Conservation (phyloP, 2,797 vertebrate genomes). For the Bucorvus abyssinicus region DNA sequence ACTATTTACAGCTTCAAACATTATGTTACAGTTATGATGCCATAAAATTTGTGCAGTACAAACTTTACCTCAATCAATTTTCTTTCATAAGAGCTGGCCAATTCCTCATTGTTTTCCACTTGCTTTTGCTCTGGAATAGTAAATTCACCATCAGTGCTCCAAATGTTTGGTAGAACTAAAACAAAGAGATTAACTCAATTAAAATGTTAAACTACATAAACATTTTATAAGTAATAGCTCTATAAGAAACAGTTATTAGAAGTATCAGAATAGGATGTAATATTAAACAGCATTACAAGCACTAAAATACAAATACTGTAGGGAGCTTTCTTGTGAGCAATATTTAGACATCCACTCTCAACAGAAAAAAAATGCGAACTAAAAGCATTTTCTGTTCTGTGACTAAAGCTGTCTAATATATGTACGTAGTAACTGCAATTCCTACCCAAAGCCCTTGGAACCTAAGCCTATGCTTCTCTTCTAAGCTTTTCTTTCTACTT, state of each 20-base stretch:
- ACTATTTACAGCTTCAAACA: background rate
- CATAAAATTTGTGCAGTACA: background rate
- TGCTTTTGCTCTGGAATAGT: conserved; percentile 83
- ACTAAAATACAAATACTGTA: background rate
- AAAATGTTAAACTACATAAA: background rate
- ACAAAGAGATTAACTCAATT: conserved; percentile 16
- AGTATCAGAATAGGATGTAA: background rate
- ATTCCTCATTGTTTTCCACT: conserved; percentile 88
- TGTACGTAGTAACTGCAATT: background rate
- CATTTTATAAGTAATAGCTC: background rate
- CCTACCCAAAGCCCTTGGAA: background rate
- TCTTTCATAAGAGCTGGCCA: conserved; percentile 91
- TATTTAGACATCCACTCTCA: background rate
- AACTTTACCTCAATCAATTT: conserved; percentile 95
- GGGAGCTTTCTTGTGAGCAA: background rate
- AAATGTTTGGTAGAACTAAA: conserved; percentile 83
- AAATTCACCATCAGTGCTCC: conserved; percentile 82
- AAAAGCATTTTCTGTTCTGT: background rate
- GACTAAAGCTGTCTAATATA: background rate
- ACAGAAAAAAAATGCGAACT: background rate
- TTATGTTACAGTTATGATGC: background rate
- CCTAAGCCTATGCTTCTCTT: background rate
- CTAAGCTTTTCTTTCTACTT: background rate
- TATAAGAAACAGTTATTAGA: background rate
- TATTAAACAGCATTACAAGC: background rate